These are phyloP conservation scores for Syngnathus scovelli DNA, from an alignment of 2,113 vertebrate species.

Conservation along the genomic window DNA sequence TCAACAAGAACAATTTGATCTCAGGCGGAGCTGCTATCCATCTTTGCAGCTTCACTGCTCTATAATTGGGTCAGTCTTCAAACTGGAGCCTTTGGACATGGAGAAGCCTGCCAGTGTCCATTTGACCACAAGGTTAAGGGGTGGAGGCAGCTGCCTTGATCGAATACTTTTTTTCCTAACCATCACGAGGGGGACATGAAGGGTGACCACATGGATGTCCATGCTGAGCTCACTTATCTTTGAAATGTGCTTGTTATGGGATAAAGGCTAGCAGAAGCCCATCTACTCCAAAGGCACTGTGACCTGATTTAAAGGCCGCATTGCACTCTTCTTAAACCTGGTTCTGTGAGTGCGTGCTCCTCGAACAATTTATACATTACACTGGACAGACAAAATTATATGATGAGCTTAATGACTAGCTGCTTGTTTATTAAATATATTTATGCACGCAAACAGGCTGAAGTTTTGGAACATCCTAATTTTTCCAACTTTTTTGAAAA, in stretches of 20 bases:
- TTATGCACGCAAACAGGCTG: too few species aligned
- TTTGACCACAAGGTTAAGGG: conserved; percentile 35
- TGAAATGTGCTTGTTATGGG: conserved; percentile 54
- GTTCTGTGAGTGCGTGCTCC: conserved; percentile 49
- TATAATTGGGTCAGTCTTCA: conserved; percentile 55
- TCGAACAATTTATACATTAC: conserved; percentile 59
- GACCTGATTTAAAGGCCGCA: conserved; percentile 64
- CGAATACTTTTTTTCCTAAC: conserved; percentile 29
- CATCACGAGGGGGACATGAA: conserved; percentile 49
- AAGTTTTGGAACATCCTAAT: too few species aligned
- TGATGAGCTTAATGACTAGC: conserved; percentile 51
- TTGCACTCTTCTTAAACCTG: conserved; percentile 52
- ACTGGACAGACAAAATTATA: conserved; percentile 22
- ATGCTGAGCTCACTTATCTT: conserved; percentile 44
- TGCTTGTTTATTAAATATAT: conserved; percentile 2
- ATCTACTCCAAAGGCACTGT: conserved; percentile 52
- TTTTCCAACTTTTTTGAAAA: too few species aligned
- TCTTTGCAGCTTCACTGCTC: conserved; percentile 30
- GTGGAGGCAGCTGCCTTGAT: conserved; percentile 46
- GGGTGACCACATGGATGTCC: conserved; percentile 48
- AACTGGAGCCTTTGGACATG: conserved; percentile 34
- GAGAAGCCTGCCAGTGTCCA: conserved; percentile 32
- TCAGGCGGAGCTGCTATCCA: conserved; percentile 13
- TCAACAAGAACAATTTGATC: conserved; percentile 11
- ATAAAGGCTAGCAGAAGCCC: conserved; percentile 42